Percentiles rank a stretch among this genome's conserved stretches.
Conservation (phyloP, 1,140 invertebrate species). For the Philopotamus ludificatus region DNA sequence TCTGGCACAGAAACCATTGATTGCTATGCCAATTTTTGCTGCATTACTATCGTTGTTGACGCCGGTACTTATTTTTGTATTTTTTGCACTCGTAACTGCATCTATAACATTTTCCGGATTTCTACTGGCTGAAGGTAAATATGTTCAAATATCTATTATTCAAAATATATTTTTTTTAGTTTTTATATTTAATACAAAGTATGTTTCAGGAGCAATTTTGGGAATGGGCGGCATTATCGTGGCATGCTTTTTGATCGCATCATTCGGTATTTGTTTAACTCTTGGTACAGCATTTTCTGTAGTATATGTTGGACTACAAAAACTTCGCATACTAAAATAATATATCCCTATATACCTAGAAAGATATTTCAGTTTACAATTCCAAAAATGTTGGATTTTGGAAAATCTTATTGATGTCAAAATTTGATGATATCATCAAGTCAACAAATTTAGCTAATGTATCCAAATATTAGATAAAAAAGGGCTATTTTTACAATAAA, state of each 20-base stretch:
- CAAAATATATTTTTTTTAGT: not conserved
- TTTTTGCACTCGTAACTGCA: slow-evolving; percentile 8
- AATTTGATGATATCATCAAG: too few relatives aligned
- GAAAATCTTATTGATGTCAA: too few relatives aligned
- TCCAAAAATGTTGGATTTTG: not conserved
- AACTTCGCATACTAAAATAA: slow-evolving; percentile 6
- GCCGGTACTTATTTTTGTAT: slow-evolving; percentile 1
- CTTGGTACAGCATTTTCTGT: slow-evolving; percentile 9
- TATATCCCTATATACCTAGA: not conserved
- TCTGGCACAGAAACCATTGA: slow-evolving; percentile 5
- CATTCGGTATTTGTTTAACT: not conserved
- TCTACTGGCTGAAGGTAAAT: slow-evolving; percentile 13
- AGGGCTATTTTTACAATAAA: too few relatives aligned
- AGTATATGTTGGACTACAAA: slow-evolving; percentile 19
- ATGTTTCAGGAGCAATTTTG: slow-evolving; percentile 30
- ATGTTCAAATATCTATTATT: not conserved
- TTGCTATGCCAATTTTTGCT: slow-evolving; percentile 12
- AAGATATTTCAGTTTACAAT: not conserved
- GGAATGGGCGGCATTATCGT: slow-evolving; percentile 21
- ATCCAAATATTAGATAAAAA: not conserved
- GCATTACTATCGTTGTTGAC: not conserved
- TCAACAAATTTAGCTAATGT: not conserved
- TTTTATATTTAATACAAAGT: not conserved
- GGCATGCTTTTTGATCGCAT: slow-evolving; percentile 14
- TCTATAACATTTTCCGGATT: slow-evolving; percentile 2